phyloP scores from a whole-genome alignment of 2,888 invertebrate genomes.

The Micoletzkya japonica region DNA sequence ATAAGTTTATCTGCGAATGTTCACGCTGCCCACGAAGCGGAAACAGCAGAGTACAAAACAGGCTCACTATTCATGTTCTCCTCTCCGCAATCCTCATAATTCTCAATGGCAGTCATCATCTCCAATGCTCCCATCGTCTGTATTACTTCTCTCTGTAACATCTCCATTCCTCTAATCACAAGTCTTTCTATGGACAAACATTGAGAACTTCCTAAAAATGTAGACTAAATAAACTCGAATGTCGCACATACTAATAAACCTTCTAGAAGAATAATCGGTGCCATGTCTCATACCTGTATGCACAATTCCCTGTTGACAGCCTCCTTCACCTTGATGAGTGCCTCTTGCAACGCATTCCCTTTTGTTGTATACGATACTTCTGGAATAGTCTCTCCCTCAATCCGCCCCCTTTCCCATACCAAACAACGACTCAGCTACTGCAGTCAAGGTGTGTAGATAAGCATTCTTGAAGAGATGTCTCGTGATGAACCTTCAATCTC shows the following conservation, averaged over 20 bases:
- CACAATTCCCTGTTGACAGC: slow-evolving; percentile 21
- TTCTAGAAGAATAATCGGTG: background rate
- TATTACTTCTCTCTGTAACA: slow-evolving; percentile 15
- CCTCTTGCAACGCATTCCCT: background rate
- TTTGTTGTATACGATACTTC: slow-evolving; percentile 2
- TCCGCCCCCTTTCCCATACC: slow-evolving; percentile 33
- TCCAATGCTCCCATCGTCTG: slow-evolving; percentile 27
- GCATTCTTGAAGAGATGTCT: slow-evolving; percentile 60
- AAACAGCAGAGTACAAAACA: no score
- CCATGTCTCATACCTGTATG: slow-evolving; percentile 15
- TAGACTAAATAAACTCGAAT: background rate
- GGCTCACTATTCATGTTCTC: no score
- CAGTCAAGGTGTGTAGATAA: slow-evolving; percentile 51
- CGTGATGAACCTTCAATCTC: slow-evolving; percentile 74
- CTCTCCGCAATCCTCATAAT: no score
- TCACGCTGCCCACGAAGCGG: no score
- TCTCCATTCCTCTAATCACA: no score
- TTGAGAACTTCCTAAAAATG: no score
- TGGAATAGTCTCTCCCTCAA: no score
- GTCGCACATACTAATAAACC: background rate
- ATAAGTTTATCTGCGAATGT: no score
- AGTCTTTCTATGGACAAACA: no score
- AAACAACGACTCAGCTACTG: slow-evolving; percentile 43
- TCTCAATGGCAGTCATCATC: slow-evolving; percentile 27
- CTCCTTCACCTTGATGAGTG: slow-evolving; percentile 7